Evolutionary conservation across 2,888 invertebrate genomes (phyloP), one percentile per base, ranked within the genome.

Genomic region (Cylindroiulus punctatus): DNA sequence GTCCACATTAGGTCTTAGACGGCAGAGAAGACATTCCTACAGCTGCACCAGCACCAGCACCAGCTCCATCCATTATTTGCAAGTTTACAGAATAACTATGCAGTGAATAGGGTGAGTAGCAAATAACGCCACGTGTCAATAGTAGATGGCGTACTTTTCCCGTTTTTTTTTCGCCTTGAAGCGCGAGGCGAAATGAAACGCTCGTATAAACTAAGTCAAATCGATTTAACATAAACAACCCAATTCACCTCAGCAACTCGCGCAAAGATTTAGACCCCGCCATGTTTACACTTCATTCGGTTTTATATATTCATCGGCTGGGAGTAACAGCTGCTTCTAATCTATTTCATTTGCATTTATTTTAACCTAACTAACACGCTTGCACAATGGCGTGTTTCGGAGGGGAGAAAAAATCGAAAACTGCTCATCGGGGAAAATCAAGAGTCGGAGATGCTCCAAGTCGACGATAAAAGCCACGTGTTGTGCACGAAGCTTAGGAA

Each of bases 241-340:
- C 44, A 26, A 65, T 26, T 26, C 65, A 65, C 26, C 65, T 65
- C 65, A 65, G 65, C 65, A 65, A 65, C 65, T 65, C 26, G 26
- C 26, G 26, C 65, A 65, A 65, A 65, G 65, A 65, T 65, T 65
- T 65, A 65, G 65, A 65, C 65, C 65, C 65, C 26, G 26, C 65
- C 26, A 65, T 65, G 65, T 65, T 65, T 65, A 65, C 65, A 65
- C 65, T 65, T 65, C 65, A 65, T 65, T 65, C 65, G 65, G 65
- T 65, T 65, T 65, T 65, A 65, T 65, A 65, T 65, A 65, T 65
- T 65, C 65, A 65, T 65, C 65, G 65, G 65, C 65, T 65, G 65
- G 65, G 65, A 65, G 65, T 65, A 65, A 65, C 65, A 65, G 65
- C 65, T 65, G 65, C 65, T 65, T 26, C 65, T 65, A 65, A 65